Evolutionary conservation across 1,140 invertebrate species (phyloP), one percentile per base, ranked within the genome.

Genomic region (Teleogryllus occipitalis): DNA sequence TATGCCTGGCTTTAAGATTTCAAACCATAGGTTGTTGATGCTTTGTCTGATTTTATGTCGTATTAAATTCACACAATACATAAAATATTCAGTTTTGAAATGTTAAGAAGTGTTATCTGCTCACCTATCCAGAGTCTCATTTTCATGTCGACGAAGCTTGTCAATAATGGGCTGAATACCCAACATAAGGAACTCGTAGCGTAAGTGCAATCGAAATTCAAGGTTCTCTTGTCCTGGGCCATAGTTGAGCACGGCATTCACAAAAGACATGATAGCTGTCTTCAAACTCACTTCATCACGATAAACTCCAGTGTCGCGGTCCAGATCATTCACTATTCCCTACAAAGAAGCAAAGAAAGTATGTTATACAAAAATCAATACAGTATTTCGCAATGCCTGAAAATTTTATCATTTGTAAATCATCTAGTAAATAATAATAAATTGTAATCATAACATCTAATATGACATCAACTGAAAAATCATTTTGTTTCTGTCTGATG

Each of bases 261-360:
- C 92, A 83, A 99, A 98, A 2, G 96, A 98, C 97, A 99, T 98
- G 76, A 99, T 95, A 8, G 97, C 97, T 0, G 97, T 98, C 87
- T 99, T 98, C 0, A 98, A 85, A 27, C 93, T 93, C 7, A 98
- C 90, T 85, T 98, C 96, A 80, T 98, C 96, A 79, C 93, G 89
- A 84, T 96, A 97, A 15, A 93, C 90, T 3, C 96, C 96, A 0
- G 93, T 96, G 75, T 93, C 96, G 49, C 96, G 90, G 84, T 98
- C 97, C 79, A 99, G 87, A 83, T 98, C 97, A 83, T 97, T 97
- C 21, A 99, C 92, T 47, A 99, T 93, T 65, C 94, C 93, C 89
- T 96, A 89, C 15, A 14, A 80, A 39, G 72, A 21, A n/a, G 21
- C 3, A 49, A 48, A 77, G 1, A 12, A 65, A 65, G 15, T 3